Evolutionary conservation across 92 coral and sea anemone genomes (phyloP), one percentile per base, ranked within the genome.

Genomic region (Epizoanthus illoricatus): DNA sequence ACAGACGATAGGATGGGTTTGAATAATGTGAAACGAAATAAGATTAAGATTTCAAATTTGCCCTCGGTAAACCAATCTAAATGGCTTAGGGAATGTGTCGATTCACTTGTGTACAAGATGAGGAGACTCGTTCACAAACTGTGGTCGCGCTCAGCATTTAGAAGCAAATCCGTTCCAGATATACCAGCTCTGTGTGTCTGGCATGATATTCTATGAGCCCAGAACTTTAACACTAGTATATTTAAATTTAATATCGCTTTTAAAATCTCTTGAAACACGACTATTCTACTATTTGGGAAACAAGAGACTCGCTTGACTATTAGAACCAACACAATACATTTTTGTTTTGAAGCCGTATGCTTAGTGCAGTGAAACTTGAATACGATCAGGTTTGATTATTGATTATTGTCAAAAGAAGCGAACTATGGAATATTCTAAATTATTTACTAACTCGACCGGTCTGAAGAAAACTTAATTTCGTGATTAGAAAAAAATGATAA

Each of bases 11-110:
- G 79, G 81, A 62, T 76, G 20, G 70, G 41, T 61, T 76, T 58
- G 33, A 74, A 74, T 75, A 24, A 75, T 28, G 42, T 39, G 28
- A 39, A 39, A 49, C 33, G 49, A 58, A 59, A 33, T 58, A 7
- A 72, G 64, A 19, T 20, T 66, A 24, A 59, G 66, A 74, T 75
- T 76, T 76, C 59, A 76, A 60, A n/a, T 24, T 20, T 64, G 15
- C 18, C 56, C 33, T 2, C 10, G 20, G 33, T 18, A 16, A 15
- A 75, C 68, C 20, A 15, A 16, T 45, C 10, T 36, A 5, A 17
- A 57, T n/a, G 10, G 7, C 6, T 55, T 20, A 18, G 8, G 16
- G 2, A 17, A 23, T 75, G 36, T 28, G 2, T 28, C 36, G 1
- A 28, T 28, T 2, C 36, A 28, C 36, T 28, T 28, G 1, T 28